Conservation (phyloP, 2,797 vertebrate species). For the Falco peregrinus region DNA sequence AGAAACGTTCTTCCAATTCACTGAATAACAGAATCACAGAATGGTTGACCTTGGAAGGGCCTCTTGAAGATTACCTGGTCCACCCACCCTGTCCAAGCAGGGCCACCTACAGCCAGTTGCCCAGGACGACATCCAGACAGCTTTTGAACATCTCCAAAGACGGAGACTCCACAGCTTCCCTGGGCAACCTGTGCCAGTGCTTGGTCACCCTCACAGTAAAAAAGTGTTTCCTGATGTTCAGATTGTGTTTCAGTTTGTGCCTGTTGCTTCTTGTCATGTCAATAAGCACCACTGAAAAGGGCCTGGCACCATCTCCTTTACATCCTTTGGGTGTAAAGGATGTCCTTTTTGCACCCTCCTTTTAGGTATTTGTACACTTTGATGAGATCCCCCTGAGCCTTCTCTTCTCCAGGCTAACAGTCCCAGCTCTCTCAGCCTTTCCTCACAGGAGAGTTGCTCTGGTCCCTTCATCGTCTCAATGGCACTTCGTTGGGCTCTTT, state of each 20-base stretch:
- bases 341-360: background rate
- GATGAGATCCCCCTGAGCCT: background rate
- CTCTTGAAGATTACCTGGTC: background rate
- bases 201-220: background rate
- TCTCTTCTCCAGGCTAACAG: background rate
- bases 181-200: background rate
- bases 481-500: background rate
- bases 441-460: background rate
- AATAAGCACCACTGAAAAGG: background rate
- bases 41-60: background rate
- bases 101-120: background rate
- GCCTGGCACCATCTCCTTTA: background rate
- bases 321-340: background rate
- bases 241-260: background rate
- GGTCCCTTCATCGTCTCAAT: background rate
- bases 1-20: background rate
- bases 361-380: background rate
- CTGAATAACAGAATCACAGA: background rate
- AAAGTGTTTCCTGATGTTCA: background rate
- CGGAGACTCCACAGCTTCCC: background rate
- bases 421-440: background rate
- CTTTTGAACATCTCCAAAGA: background rate
- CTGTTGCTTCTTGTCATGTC: background rate
- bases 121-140: background rate
- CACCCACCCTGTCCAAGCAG: background rate